Evolutionary conservation across 2,888 invertebrate species (phyloP), one percentile per base, ranked within the genome.

Genomic region (Ophraella communa): DNA sequence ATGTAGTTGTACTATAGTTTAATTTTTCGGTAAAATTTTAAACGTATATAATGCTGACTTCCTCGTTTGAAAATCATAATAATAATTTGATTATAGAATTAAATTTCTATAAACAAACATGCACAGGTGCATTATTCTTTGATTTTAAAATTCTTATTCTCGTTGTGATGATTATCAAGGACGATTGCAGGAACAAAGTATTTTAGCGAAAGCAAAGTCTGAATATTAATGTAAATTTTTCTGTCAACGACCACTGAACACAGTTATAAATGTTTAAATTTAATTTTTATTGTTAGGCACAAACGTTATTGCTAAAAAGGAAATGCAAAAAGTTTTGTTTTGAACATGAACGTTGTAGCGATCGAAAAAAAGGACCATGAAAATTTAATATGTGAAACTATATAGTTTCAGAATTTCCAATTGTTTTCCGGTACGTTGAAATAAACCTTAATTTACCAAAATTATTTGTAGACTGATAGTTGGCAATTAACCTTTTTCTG

Each of bases 201-300:
- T 65, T 51, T 39, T 14, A 54, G 42, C 30, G 42, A 57, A 55
- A 63, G 69, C 67, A 66, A 45, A 23, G 58, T 66, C 49, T 57
- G 73, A 72, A 73, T 73, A 64, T 58, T 65, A 72, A 73, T 70
- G 42, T 44, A 42, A 45, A 71, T 66, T 68, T 68, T 62, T 64
- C 72, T 69, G 73, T 72, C 73, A 72, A 73, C 69, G 73, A 73
- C 72, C 73, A 73, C 65, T 45, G 44, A 53, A 59, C 49, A 45
- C 57, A 58, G 58, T 62, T 56, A 56, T 56, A 56, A 49, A 56
- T 44, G 55, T 55, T 55, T 35, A 55, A 42, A 24, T 39, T 21
- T 21, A 5, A 23, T 49, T 39, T n/a, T 14, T 39, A 35, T 54
- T 33, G n/a, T 39, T 21, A 23, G 39, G 20, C 20, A 35, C 53